Evolutionary conservation across 23 tunicate genomes (phyloP).

Genomic region (Phallusia fumigata): DNA sequence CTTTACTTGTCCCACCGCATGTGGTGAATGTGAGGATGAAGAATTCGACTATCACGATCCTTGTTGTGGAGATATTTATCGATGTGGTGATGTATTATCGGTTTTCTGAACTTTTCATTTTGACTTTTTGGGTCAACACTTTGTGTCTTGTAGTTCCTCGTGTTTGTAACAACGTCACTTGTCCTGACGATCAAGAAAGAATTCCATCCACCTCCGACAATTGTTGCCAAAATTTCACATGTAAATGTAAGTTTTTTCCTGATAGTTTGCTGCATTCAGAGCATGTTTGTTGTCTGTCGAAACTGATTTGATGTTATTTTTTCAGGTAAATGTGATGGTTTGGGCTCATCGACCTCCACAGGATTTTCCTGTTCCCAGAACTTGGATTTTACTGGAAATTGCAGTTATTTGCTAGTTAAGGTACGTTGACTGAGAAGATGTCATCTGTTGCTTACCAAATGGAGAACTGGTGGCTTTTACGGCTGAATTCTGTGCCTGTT

Average conservation of each 20-base stretch:
- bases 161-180: neutral
- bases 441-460: too few species aligned
- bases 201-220: neutral
- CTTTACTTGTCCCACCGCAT: too few species aligned
- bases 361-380: neutral
- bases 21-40: too few species aligned
- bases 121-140: neutral
- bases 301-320: neutral
- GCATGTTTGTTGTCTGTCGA: too few species aligned
- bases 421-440: neutral
- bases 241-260: neutral
- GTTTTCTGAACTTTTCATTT: neutral
- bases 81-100: too few species aligned
- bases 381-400: slow-evolving; percentile 24
- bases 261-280: neutral
- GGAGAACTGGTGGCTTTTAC: too few species aligned
- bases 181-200: slow-evolving; percentile 4
- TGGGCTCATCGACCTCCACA: neutral
- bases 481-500: too few species aligned
- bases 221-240: neutral
- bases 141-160: neutral
- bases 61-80: too few species aligned
- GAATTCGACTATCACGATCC: too few species aligned
- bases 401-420: slow-evolving; percentile 17
- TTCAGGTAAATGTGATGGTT: neutral